Base-by-base conservation (phyloP, 1,140 invertebrate species). In the Drosophila arizonae region DNA sequence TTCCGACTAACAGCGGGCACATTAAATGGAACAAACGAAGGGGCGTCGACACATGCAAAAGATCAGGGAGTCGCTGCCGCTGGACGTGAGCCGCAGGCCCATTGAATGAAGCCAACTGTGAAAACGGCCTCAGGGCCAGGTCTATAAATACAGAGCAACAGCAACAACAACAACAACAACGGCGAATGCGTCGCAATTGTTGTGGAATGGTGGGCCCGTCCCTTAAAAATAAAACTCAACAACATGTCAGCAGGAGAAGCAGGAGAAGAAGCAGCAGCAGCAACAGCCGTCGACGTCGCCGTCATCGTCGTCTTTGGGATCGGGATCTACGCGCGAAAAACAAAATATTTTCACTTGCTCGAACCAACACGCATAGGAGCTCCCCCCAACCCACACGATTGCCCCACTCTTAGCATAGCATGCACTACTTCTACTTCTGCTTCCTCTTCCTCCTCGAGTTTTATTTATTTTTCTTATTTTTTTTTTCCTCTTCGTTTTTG, bases 91-190 rank as follows among this genome's bases (percentile, higher is more conserved):
- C 21, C 61, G 21, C 30, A 41, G 50, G 56, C 50, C 30, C 48
- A 45, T 41, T 79, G 76, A 84, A 79, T 70, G 80, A 79, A 84
- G 55, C 64, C 80, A 82, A 82, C 80, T 82, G 80, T 82, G 80
- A 84, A 84, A 82, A 84, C 76, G 79, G 75, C 58, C 60, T 61
- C 72, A 58, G 72, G 52, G 67, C 52, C 72, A 72, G 66, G 55
- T 71, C 79, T 82, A 82, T 65, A 82, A 82, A 82, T 82, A 82
- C 36, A 63, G n/a, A 36, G 26, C 17, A 56, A 56, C 54, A 55
- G 6, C 54, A 1, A 17, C 17, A 17, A 17, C 17, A 17, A 17
- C 17, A 56, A 56, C 54, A 41, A 2, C 54, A 43, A 1, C 64
- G 55, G 60, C 65, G 73, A 80, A 63, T 57, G 45, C 66, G 70